Conservation (phyloP, 2,113 vertebrate genomes). For the Thamnaconus septentrionalis region DNA sequence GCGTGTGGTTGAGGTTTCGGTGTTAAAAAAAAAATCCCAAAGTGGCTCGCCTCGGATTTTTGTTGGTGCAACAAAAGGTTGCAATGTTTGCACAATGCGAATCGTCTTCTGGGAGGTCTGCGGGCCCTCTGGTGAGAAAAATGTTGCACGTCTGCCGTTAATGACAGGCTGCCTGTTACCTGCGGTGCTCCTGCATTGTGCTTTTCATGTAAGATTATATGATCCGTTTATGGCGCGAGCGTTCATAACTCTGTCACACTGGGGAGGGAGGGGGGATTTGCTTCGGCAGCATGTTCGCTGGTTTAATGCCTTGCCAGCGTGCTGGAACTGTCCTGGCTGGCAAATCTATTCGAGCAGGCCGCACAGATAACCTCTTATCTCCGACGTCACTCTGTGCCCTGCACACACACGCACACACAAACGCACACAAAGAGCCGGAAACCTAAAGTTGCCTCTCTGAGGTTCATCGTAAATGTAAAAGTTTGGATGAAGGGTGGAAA, state of each 20-base stretch:
- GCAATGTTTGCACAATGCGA: conserved; percentile 74
- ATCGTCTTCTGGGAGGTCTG: conserved; percentile 78
- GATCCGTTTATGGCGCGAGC: conserved; percentile 11
- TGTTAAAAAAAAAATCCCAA: conserved; percentile 54
- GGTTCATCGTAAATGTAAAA: conserved; percentile 10
- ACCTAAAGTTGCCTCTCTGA: conserved; percentile 1
- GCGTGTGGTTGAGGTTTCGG: conserved; percentile 67
- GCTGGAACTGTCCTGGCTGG: conserved; percentile 19
- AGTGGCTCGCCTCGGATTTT: conserved; percentile 68
- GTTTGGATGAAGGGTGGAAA: too few species aligned
- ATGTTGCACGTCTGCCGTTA: conserved; percentile 61
- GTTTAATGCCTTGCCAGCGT: conserved; percentile 6
- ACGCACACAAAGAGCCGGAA: not conserved
- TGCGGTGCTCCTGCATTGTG: conserved; percentile 37
- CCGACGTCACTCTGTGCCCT: conserved; percentile 31
- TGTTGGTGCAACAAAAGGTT: conserved; percentile 70
- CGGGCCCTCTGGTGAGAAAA: conserved; percentile 59
- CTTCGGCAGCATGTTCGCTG: conserved; percentile 1
- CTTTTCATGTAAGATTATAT: conserved; percentile 31
- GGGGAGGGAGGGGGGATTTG: conserved; percentile 26
- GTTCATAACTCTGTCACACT: conserved; percentile 17
- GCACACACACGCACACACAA: too few species aligned
- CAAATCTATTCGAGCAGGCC: conserved; percentile 36
- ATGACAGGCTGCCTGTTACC: conserved; percentile 51
- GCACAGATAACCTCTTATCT: conserved; percentile 53